Evolutionary conservation across 2,888 invertebrate genomes (phyloP).

Genomic region (Drosophila nr. perissopoda): DNA sequence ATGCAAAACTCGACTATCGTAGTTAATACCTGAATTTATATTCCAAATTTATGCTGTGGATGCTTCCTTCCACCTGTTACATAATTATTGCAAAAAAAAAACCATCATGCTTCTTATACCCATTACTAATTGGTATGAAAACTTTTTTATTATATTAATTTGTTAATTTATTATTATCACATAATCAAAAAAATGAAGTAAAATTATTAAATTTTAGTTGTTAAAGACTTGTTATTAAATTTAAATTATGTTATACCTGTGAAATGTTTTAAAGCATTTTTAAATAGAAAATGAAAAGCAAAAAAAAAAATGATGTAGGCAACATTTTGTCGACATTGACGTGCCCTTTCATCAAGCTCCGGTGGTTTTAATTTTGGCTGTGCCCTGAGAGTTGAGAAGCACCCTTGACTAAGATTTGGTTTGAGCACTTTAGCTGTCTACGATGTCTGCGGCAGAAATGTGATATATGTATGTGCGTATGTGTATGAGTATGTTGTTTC

Average conservation of each 20-base stretch:
- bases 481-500: neutral
- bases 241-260: neutral
- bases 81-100: neutral
- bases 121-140: neutral
- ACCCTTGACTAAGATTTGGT: neutral
- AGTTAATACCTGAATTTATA: neutral
- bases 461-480: neutral
- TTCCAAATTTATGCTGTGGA: no score
- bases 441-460: neutral
- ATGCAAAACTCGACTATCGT: neutral
- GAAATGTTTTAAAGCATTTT: neutral
- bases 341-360: constrained; percentile 2
- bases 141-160: neutral
- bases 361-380: constrained; percentile 1
- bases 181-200: neutral
- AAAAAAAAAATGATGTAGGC: neutral
- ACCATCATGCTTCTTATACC: neutral
- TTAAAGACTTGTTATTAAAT: neutral
- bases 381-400: neutral
- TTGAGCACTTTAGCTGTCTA: neutral
- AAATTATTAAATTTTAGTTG: neutral
- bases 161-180: neutral
- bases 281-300: neutral
- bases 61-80: neutral
- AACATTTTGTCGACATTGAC: neutral